Base-by-base conservation (phyloP, 2,888 invertebrate species). In the Cosmopolites sordidus region DNA sequence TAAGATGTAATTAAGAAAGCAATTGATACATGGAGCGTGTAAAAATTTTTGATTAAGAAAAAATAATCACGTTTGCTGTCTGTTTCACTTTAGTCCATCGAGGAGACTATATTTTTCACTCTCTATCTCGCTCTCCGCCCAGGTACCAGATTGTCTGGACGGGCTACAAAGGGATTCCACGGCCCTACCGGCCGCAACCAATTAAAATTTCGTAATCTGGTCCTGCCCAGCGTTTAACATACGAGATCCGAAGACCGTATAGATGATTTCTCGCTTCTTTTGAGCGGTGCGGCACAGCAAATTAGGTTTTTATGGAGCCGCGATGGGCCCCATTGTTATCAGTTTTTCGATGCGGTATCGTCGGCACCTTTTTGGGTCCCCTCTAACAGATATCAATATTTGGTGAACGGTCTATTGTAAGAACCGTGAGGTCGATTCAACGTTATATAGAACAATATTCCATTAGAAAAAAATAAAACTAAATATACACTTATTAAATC, bases 171-270 rank as follows among this genome's bases (percentile, higher is more conserved):
- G 33, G 33, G 41, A 27, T 43, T 42, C 43, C 46, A 43, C 51
- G 53, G 50, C 54, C 47, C 56, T 47, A 47, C 47, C 43, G 52
- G 62, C 63, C 65, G 63, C 61, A 63, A 61, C 64, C 63, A 65
- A 65, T 65, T 65, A 65, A 64, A 62, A 62, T 64, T 65, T 64
- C 62, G 63, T 63, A 63, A 64, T 65, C 65, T 58, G 62, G 59
- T 61, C 60, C 62, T 58, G 56, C 65, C 65, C 65, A 65, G 41
- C 64, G 61, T 65, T 65, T 65, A 65, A 62, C 64, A 63, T 60
- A 62, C 53, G 56, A 51, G 44, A 45, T 48, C 37, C 43, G n/a
- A 12, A 33, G 41, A 48, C 44, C 49, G 47, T 55, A 48, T 52
- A 58, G 53, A 58, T 54, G 53, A 63, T 59, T 54, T 53, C 54